Evolutionary conservation across 2,888 invertebrate species (phyloP), one percentile per base, ranked within the genome.

Genomic region (Mongoloraphidia duomilia): DNA sequence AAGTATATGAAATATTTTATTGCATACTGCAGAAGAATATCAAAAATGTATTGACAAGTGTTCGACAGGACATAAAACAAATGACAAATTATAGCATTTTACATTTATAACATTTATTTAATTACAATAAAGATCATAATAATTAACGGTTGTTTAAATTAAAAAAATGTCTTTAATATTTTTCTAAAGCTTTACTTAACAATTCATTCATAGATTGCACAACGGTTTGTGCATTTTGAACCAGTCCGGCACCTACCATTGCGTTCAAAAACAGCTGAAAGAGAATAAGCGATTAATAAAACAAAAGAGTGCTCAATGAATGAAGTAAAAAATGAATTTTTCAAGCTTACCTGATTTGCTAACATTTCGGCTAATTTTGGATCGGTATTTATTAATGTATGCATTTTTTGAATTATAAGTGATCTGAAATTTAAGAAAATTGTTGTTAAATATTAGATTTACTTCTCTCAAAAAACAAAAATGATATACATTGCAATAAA

Each of bases 201-300:
- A 96, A 75, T 57, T 89, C 84, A 67, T 95, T 96, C 71, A 97
- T 82, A 49, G 88, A 80, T 2, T 80, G 79, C 34, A 96, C 75
- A 55, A 95, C 75, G 52, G 82, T 78, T 54, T 93, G 76, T 0
- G 96, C 88, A 71, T 97, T 95, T 64, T 93, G 86, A 1, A 94
- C 78, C 34, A 97, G 74, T 9, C 96, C 96, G 38, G 96, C 96
- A 5, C 87, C 86, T 9, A 95, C 89, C 90, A 97, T 90, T 0
- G 94, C 89, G 65, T 95, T 94, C 50, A 84, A 82, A 65, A 94
- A 96, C 38, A 97, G 65, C 80, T 86, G 63, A 51, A 76, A 71
- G 56, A 60, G 50, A 56, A 57, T 26, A 35, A 49, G 46, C 44
- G 37, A 51, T 26, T 41, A 43, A 37, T 47, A 46, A 40, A 44